Evolutionary conservation across 2,113 vertebrate species (phyloP).

Genomic region (Bos taurus): ARS-UCD2.0 NC_037335.1:103874001-103874500

Average conservation of each 20-base stretch:
- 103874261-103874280: neutral
- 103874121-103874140: neutral
- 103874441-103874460: neutral
- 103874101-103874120: neutral
- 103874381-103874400: neutral
- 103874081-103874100: neutral
- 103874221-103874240: neutral
- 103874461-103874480: neutral
- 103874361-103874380: neutral
- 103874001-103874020: no score
- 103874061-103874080: neutral
- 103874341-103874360: neutral
- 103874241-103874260: neutral
- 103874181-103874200: neutral
- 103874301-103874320: neutral
- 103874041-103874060: neutral
- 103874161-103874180: neutral
- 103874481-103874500: neutral
- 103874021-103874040: neutral
- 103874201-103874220: neutral
- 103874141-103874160: neutral
- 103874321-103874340: neutral
- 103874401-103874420: neutral
- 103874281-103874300: accelerated
- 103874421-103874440: neutral